A percentile compares a stretch with the other conserved stretches of the same genome.
Conservation (phyloP, 2,797 vertebrate genomes). For the Acanthurus tractus region DNA sequence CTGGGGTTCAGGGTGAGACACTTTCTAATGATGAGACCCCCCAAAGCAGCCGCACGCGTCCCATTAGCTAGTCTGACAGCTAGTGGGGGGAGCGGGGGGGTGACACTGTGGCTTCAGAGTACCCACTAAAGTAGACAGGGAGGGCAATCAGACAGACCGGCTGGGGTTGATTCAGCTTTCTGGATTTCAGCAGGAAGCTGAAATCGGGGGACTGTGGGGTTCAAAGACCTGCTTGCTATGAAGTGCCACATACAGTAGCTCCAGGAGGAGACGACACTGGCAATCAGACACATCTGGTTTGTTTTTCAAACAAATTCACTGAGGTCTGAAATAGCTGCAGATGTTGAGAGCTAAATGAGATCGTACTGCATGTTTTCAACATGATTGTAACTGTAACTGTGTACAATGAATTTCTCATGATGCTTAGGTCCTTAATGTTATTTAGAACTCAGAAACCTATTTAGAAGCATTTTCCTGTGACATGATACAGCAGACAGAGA, state of each 20-base stretch:
- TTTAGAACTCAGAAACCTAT: background rate
- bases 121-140: constrained; percentile 50
- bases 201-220: constrained; percentile 28
- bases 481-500: background rate
- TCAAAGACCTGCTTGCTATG: constrained; percentile 50
- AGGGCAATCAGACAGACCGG: constrained; percentile 68
- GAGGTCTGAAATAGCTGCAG: background rate
- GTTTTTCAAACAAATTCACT: background rate
- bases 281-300: background rate
- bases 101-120: constrained; percentile 45
- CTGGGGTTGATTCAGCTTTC: constrained; percentile 49
- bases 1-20: constrained; percentile 59
- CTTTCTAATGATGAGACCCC: constrained; percentile 52
- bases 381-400: background rate
- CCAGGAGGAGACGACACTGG: constrained; percentile 5
- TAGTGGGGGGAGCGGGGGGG: background rate
- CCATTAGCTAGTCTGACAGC: constrained; percentile 57
- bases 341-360: background rate
- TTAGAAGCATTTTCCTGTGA: background rate
- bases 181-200: constrained; percentile 62
- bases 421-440: background rate
- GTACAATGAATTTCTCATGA: background rate
- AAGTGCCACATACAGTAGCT: constrained; percentile 43
- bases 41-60: constrained; percentile 48
- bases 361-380: background rate